Evolutionary conservation across 1,140 invertebrate species (phyloP).

Genomic region (Hesperophylax magnus): DNA sequence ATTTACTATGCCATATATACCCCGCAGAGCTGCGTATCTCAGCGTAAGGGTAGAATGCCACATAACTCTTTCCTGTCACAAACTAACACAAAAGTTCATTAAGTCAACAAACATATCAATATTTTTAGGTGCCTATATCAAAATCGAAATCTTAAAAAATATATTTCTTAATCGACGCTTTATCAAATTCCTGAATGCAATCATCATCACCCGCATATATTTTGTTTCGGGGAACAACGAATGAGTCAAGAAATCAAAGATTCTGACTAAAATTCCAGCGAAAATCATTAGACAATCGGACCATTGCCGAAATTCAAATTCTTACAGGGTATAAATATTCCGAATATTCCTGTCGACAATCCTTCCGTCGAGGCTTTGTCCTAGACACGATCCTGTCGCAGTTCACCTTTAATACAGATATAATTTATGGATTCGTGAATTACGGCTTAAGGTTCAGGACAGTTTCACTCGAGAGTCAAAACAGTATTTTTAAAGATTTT

Average conservation of each 20-base stretch:
- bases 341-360: not conserved
- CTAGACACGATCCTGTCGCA: slow-evolving; percentile 8
- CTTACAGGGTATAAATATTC: slow-evolving; percentile 6
- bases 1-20: no score
- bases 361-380: not conserved
- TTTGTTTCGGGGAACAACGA: not conserved
- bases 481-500: no score
- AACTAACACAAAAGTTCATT: no score
- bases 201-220: not conserved
- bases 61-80: no score
- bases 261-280: not conserved
- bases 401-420: slow-evolving; percentile 13
- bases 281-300: not conserved
- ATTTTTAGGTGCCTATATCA: no score
- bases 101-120: no score
- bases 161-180: no score
- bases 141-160: no score
- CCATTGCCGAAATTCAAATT: not conserved
- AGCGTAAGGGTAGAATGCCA: no score
- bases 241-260: slow-evolving; percentile 2
- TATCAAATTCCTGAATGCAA: not conserved
- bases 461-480: not conserved
- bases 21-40: no score
- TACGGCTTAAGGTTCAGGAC: not conserved
- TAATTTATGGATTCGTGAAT: slow-evolving; percentile 30